Conservation (phyloP, 2,797 vertebrate genomes). For the Neomorphus geoffroyi region DNA sequence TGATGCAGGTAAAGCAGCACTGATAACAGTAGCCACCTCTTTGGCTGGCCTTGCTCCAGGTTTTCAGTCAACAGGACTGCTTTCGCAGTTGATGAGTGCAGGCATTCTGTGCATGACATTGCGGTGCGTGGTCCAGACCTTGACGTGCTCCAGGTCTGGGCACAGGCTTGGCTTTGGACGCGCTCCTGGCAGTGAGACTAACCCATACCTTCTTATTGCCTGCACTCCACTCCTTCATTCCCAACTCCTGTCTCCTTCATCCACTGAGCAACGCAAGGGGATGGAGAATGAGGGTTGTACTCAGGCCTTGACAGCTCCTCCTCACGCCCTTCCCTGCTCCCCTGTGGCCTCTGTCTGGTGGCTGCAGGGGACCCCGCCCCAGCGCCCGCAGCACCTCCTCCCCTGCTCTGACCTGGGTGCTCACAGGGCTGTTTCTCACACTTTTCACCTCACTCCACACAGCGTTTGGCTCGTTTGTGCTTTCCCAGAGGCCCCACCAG, state of each 20-base stretch:
- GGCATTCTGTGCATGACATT: not conserved
- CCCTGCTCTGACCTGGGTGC: not conserved
- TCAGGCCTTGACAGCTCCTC: not conserved
- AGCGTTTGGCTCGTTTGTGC: not conserved
- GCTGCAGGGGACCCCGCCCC: not conserved
- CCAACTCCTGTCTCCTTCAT: not conserved
- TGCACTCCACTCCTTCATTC: not conserved
- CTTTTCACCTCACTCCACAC: not conserved
- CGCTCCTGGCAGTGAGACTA: not conserved
- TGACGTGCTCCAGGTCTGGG: not conserved
- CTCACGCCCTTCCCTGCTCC: not conserved
- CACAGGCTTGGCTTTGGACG: not conserved
- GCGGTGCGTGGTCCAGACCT: not conserved
- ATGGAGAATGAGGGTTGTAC: not conserved
- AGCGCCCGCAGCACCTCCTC: not conserved
- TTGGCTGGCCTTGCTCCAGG: not conserved
- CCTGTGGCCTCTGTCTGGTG: rapidly evolving
- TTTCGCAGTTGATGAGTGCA: not conserved
- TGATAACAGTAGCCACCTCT: not conserved
- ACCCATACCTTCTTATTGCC: not conserved
- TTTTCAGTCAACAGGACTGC: not conserved
- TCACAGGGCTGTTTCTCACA: not conserved
- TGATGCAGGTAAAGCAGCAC: not conserved
- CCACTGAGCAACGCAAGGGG: not conserved
- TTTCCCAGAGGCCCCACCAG: not conserved